Percentiles rank a stretch among this genome's conserved stretches.
Evolutionary conservation across 2,113 vertebrate species (phyloP).

Genomic region (Laterallus jamaicensis): DNA sequence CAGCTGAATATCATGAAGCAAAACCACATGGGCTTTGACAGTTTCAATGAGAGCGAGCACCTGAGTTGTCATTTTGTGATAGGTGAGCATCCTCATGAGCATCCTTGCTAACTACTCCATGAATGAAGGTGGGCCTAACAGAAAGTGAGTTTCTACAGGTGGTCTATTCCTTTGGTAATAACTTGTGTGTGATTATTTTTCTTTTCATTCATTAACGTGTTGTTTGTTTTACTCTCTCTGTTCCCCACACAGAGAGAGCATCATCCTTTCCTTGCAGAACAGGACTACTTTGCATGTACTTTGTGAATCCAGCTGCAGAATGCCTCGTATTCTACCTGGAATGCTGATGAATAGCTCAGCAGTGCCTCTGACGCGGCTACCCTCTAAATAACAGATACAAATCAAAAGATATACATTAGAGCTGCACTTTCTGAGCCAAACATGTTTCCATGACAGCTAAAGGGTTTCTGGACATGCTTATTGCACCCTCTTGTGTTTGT

Average conservation of each 20-base stretch:
- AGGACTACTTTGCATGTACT: background rate
- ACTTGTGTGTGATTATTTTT: background rate
- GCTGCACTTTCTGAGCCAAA: background rate
- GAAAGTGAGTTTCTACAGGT: background rate
- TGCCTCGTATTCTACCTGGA: background rate
- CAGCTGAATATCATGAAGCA: background rate
- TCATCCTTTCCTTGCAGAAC: background rate
- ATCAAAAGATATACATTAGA: background rate
- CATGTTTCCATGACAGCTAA: background rate
- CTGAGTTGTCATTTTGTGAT: background rate
- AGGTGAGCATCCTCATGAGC: background rate
- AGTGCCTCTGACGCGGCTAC: background rate
- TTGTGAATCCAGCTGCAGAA: rapidly evolving
- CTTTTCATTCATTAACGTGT: background rate
- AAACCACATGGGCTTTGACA: rapidly evolving
- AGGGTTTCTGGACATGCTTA: conserved; percentile 7
- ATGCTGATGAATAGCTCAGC: background rate
- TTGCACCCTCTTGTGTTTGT: conserved; percentile 63
- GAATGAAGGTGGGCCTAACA: background rate
- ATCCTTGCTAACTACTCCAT: rapidly evolving
- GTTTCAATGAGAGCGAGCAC: background rate
- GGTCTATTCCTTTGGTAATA: background rate
- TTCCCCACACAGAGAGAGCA: background rate
- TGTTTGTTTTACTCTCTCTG: background rate
- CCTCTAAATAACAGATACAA: background rate